phyloP scores from a whole-genome alignment of 2,797 vertebrate genomes.

The Peromyscus attwateri region DNA sequence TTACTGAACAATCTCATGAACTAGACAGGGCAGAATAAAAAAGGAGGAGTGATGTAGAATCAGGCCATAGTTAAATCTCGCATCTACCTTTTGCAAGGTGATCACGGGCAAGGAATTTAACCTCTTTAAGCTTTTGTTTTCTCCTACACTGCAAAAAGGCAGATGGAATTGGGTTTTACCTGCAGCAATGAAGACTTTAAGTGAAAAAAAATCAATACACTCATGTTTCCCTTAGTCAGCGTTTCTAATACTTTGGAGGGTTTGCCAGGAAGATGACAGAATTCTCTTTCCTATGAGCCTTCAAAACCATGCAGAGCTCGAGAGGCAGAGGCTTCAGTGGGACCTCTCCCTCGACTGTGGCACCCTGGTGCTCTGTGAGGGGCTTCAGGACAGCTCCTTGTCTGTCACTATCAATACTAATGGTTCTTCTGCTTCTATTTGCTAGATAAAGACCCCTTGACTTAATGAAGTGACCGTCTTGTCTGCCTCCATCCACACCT shows the following conservation, averaged over 20 bases:
- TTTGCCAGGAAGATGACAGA: slow-evolving; percentile 21
- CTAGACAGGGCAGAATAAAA: background rate
- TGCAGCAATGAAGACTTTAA: slow-evolving; percentile 45
- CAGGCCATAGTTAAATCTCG: background rate
- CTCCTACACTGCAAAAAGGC: slow-evolving; percentile 43
- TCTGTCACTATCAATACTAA: background rate
- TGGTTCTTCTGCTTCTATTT: background rate
- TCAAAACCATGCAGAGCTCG: background rate
- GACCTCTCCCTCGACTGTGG: background rate
- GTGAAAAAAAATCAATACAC: slow-evolving; percentile 40
- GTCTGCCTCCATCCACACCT: background rate
- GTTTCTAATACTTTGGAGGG: background rate
- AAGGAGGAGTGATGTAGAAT: background rate
- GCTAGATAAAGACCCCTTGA: background rate
- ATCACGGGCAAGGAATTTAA: slow-evolving; percentile 32
- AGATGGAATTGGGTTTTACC: slow-evolving; percentile 56
- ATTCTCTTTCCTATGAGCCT: slow-evolving; percentile 40
- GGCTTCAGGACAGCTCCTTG: background rate
- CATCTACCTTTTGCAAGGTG: background rate
- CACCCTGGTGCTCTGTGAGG: background rate
- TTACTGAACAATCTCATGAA: background rate
- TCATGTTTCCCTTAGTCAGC: slow-evolving; percentile 48
- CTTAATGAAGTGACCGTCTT: background rate
- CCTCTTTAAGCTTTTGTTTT: slow-evolving; percentile 18
- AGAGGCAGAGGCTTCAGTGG: background rate